Evolutionary conservation across 2,113 vertebrate genomes (phyloP).

Genomic region (Carassius carassius): DNA sequence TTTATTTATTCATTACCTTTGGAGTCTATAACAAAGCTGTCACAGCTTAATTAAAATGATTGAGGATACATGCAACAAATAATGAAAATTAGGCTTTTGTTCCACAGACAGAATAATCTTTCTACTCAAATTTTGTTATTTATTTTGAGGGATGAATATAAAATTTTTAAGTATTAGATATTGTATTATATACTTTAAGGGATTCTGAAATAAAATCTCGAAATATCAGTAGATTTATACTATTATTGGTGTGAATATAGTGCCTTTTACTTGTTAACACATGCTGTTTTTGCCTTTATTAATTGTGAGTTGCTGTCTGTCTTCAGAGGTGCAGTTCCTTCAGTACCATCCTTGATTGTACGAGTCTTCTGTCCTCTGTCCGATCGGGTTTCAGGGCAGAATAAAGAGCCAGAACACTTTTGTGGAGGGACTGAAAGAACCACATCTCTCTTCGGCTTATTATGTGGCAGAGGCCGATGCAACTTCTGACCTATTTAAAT

Average conservation of each 20-base stretch:
- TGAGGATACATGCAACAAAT: slow-evolving; percentile 49
- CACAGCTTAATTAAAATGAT: slow-evolving; percentile 63
- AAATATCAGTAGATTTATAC: slow-evolving; percentile 1
- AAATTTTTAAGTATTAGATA: not conserved
- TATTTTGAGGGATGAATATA: not conserved
- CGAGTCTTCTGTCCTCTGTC: slow-evolving; percentile 65
- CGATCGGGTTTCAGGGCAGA: slow-evolving; percentile 70
- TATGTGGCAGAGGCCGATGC: slow-evolving; percentile 61
- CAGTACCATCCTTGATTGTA: slow-evolving; percentile 58
- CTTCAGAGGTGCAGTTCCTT: slow-evolving; percentile 36
- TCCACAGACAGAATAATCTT: slow-evolving; percentile 42
- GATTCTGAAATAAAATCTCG: slow-evolving; percentile 28
- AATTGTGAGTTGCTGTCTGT: slow-evolving; percentile 27
- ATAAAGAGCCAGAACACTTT: slow-evolving; percentile 74
- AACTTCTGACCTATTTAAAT: slow-evolving; percentile 68
- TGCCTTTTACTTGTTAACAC: not conserved
- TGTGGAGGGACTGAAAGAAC: slow-evolving; percentile 71
- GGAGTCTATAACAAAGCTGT: slow-evolving; percentile 49
- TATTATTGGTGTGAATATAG: not conserved
- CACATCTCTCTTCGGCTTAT: slow-evolving; percentile 70
- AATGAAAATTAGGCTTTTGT: slow-evolving; percentile 53
- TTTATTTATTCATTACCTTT: slow-evolving; percentile 26
- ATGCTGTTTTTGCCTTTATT: not conserved
- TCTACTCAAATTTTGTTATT: slow-evolving; percentile 13
- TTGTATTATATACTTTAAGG: not conserved